Evolutionary conservation across 2,113 vertebrate genomes (phyloP).

Genomic region (Coregonus clupeaformis): DNA sequence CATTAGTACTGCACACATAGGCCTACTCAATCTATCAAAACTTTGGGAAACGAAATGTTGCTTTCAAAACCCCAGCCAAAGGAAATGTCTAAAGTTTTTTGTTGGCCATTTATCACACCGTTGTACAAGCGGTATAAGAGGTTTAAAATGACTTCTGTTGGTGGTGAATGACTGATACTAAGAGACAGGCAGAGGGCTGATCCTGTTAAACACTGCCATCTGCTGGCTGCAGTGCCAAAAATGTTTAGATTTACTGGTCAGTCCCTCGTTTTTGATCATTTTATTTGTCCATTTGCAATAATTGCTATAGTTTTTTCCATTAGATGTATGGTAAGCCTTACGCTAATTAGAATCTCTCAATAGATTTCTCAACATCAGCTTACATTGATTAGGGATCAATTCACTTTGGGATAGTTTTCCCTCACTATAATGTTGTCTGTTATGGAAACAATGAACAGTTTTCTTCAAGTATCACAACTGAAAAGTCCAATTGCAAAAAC

Average conservation of each 20-base stretch:
- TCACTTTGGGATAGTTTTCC: background rate
- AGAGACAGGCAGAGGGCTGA: background rate
- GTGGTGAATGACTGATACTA: background rate
- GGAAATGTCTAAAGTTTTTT: background rate
- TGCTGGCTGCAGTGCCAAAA: constrained; percentile 51
- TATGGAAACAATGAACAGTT: too few species aligned
- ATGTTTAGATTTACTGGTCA: background rate
- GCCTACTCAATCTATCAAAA: too few species aligned
- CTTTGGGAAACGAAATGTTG: too few species aligned
- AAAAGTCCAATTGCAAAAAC: background rate
- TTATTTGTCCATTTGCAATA: background rate
- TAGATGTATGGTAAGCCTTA: background rate
- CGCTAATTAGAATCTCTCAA: background rate
- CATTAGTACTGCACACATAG: background rate
- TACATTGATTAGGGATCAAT: background rate
- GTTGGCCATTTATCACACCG: background rate
- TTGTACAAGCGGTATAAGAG: background rate
- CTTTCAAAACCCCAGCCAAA: background rate
- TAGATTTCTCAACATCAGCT: background rate
- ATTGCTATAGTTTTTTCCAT: background rate
- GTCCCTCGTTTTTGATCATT: background rate
- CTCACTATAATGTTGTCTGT: background rate
- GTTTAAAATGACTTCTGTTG: background rate
- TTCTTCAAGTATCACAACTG: background rate
- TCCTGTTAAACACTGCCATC: constrained; percentile 69